These are phyloP conservation scores for Helostoma temminkii DNA, from an alignment of 2,797 vertebrate species.

Conservation along the genomic window DNA sequence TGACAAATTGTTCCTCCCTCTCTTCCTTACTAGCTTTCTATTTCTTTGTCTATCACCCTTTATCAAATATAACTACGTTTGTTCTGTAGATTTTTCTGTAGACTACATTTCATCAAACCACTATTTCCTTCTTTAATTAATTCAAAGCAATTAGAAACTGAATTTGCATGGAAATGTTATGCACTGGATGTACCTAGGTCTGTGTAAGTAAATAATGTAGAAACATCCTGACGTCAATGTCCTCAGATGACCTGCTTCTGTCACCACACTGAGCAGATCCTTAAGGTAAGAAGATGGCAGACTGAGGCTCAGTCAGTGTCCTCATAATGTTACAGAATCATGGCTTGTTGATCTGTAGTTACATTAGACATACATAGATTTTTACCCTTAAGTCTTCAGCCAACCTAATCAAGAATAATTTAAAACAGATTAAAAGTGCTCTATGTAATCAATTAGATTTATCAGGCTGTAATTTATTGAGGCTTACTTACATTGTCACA, in stretches of 20 bases:
- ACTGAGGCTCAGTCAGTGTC: too few relatives aligned
- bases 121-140: too few relatives aligned
- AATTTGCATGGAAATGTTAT: not conserved
- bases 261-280: slow-evolving; percentile 12
- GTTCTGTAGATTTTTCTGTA: not conserved
- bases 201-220: slow-evolving; percentile 49
- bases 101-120: not conserved
- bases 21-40: not conserved
- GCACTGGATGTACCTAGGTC: not conserved
- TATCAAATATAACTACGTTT: not conserved
- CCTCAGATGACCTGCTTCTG: slow-evolving; percentile 29
- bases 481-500: too few relatives aligned
- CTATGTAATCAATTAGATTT: not conserved
- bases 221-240: slow-evolving; percentile 18
- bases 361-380: too few relatives aligned
- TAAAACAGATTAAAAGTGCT: not conserved
- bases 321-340: too few relatives aligned
- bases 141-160: too few relatives aligned
- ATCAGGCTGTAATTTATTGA: too few relatives aligned
- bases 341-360: too few relatives aligned
- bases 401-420: not conserved
- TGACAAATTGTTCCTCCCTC: slow-evolving; percentile 18
- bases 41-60: not conserved
- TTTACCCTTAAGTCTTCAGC: not conserved
- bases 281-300: not conserved